These are phyloP conservation scores for Trichonephila clavipes DNA, from an alignment of 1,140 invertebrate genomes.

Conservation along the genomic window DNA sequence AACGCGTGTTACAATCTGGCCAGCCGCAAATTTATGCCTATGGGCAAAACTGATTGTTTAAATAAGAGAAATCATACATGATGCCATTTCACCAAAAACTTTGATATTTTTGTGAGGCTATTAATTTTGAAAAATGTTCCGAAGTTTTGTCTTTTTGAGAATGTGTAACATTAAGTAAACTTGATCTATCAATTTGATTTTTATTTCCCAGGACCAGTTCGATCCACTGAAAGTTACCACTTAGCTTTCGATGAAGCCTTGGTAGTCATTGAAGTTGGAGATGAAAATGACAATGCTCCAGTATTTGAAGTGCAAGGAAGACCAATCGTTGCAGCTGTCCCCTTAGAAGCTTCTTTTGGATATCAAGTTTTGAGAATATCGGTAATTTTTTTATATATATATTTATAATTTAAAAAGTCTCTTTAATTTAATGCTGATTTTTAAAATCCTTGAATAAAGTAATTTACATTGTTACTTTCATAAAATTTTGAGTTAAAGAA, in stretches of 20 bases:
- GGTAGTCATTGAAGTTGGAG: slow-evolving; percentile 87
- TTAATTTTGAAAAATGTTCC: not conserved
- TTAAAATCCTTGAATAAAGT: no score
- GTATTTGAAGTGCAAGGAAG: slow-evolving; percentile 85
- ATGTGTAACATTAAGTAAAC: no score
- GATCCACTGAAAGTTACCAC: slow-evolving; percentile 77
- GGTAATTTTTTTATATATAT: slow-evolving; percentile 41
- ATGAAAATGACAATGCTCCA: slow-evolving; percentile 91
- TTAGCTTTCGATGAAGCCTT: slow-evolving; percentile 85
- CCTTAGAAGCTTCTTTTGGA: slow-evolving; percentile 88
- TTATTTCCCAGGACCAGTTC: slow-evolving; percentile 13
- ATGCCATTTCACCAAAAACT: no score
- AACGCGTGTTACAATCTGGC: no score
- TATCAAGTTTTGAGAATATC: slow-evolving; percentile 86
- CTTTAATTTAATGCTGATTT: no score
- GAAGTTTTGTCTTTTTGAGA: not conserved
- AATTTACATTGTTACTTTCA: no score
- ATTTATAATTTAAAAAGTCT: no score
- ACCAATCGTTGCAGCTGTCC: slow-evolving; percentile 89
- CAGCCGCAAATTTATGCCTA: no score
- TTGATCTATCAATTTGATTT: not conserved
- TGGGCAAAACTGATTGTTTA: no score
- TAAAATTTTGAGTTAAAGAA: no score
- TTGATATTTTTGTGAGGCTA: no score
- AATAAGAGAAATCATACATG: no score